Base-by-base conservation (phyloP, 1,140 invertebrate genomes). In the Drosophila serrata region DNA sequence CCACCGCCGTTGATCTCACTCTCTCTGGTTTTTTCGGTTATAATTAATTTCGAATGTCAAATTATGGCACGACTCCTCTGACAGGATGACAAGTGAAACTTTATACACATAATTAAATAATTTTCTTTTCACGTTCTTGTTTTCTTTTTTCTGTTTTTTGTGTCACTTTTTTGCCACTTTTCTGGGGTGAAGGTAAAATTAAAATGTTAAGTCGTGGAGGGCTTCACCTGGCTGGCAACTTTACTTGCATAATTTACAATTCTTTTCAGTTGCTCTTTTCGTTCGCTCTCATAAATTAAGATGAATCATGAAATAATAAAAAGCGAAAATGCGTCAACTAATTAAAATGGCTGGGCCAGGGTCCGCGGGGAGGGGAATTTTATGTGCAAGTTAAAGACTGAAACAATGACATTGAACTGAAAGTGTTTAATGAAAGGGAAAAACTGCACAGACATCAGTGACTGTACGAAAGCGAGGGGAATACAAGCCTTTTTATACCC, bases 51-150 rank as follows among this genome's bases (percentile, higher is more conserved):
- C 37, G 46, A 68, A 63, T 59, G 75, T 75, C 80, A 82, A 82
- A 79, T 63, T 74, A 73, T 51, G 45, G 69, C 42, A 35, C 51
- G 67, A 57, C 68, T 46, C 56, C 31, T 48, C 58, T 35, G 68
- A 75, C 73, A 64, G 59, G 73, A 68, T 67, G 67, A 74, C 74
- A 74, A 78, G 78, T 62, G 51, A 81, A 87, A 85, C 78, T 86
- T 81, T 81, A 78, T 62, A 76, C 68, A 88, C 85, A 88, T 88
- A 87, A 87, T 87, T 87, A 88, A 84, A 88, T 64, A 87, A 88
- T 70, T 81, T 78, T 59, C 48, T 27, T 72, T 72, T 49, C 33
- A 72, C 45, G 46, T 46, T 51, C 45, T 22, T 22, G 37, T 17
- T 55, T 3, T 27, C 24, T 22, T 15, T 48, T 13, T 29, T n/a